Base-by-base conservation (phyloP, 1,140 invertebrate species). In the Lanistes nyassanus region DNA sequence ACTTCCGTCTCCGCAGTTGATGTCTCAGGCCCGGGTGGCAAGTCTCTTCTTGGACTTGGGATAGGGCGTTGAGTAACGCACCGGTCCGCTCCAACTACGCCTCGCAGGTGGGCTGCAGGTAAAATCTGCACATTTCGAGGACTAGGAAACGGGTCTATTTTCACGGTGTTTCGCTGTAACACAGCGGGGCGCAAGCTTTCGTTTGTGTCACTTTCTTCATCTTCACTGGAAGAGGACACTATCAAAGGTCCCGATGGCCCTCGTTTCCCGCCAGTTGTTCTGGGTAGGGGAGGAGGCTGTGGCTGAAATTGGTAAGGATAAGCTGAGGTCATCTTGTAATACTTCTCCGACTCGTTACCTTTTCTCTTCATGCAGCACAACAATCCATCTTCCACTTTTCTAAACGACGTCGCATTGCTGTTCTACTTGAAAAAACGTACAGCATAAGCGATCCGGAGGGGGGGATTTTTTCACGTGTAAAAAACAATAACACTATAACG, bases 31-130 rank as follows among this genome's bases (percentile, higher is more conserved):
- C 19, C 26, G 13, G 11, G 34, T 37, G 51, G 6, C 29, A 64
- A 95, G 84, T 98, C 95, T 47, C 9, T 13, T 9, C 19, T 16
- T 47, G 9, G 9, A 13, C 42, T 9, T 47, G 42, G 42, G 19
- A 9, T 47, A 6, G 42, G 42, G 19, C 9, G 42, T 16, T 47
- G 42, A 6, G 42, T 13, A 47, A 16, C 1, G 95, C 95, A 76
- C 97, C 91, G 76, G 94, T 93, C 55, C 96, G 92, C 83, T 97
- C 95, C 88, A 97, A 97, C 0, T 94, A 93, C 88, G 64, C 39
- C 76, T 75, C 16, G 69, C 64, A 66, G 36, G 47, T n/a, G 26
- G 53, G 58, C 21, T 7, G 42, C 66, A 62, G 36, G 74, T 62
- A 31, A 53, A 62, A 34, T 74, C 51, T 7, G 66, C 23, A 62